Conservation (phyloP, 1,140 invertebrate genomes). For the Coelopa frigida region DNA sequence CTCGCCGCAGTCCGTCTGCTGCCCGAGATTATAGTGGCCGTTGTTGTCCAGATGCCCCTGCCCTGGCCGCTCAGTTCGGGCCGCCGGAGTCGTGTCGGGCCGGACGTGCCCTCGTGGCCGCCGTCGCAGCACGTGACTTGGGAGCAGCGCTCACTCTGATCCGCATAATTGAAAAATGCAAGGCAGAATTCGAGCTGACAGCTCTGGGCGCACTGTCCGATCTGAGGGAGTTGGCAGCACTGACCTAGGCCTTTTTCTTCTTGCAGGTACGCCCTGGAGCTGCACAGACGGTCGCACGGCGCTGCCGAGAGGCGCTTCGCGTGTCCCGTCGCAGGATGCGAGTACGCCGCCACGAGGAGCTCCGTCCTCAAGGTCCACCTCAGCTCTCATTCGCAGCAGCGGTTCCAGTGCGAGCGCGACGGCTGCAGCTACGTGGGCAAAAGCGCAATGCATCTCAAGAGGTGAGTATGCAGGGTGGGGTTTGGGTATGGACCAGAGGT, state of each 20-base stretch:
- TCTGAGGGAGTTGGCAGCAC: slow-evolving; percentile 7
- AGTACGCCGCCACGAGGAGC: slow-evolving; percentile 20
- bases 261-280: slow-evolving; percentile 25
- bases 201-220: too few species aligned
- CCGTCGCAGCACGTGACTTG: background rate
- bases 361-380: slow-evolving; percentile 25
- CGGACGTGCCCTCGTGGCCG: slow-evolving; percentile 3
- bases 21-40: too few species aligned
- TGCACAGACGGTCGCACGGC: slow-evolving; percentile 22
- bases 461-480: slow-evolving; percentile 19
- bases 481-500: background rate
- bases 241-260: slow-evolving; percentile 1
- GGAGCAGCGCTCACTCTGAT: background rate
- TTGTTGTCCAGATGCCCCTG: too few species aligned
- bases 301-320: slow-evolving; percentile 9
- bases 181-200: too few species aligned
- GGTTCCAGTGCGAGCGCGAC: slow-evolving; percentile 20
- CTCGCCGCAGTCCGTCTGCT: too few species aligned
- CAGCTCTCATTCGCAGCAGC: slow-evolving; percentile 27
- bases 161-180: too few species aligned
- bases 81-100: slow-evolving; percentile 4
- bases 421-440: slow-evolving; percentile 36
- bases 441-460: slow-evolving; percentile 27
- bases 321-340: slow-evolving; percentile 21
- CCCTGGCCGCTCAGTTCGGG: too few species aligned